These are phyloP conservation scores for Psilopogon haemacephalus DNA, from an alignment of 2,113 vertebrate species.

Conservation along the genomic window DNA sequence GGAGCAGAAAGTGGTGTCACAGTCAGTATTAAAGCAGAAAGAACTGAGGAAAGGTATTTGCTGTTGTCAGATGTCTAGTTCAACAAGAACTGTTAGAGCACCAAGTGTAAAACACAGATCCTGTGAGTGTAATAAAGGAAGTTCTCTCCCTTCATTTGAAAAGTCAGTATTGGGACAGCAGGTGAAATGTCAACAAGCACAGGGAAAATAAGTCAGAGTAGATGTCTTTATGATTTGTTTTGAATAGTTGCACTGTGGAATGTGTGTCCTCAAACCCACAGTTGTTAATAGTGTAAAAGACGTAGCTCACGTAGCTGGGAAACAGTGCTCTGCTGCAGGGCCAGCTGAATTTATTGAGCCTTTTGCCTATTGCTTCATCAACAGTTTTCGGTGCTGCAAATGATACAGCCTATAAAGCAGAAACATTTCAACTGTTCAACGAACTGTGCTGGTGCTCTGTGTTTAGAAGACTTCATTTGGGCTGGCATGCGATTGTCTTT, in stretches of 20 bases:
- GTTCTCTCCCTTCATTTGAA: accelerated
- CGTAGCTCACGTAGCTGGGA: background rate
- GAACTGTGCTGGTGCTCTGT: background rate
- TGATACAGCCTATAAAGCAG: background rate
- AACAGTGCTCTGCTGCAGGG: background rate
- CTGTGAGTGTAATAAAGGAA: background rate
- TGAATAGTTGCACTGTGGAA: background rate
- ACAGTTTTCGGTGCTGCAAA: background rate
- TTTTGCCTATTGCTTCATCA: background rate
- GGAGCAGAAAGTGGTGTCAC: background rate
- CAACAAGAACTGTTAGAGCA: background rate
- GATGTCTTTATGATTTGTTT: background rate
- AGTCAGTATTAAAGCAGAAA: background rate
- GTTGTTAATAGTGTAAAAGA: background rate
- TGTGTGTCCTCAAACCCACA: background rate
- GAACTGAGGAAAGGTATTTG: background rate
- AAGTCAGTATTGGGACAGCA: background rate
- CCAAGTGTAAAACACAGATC: background rate
- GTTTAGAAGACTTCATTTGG: background rate
- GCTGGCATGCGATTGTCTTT: background rate
- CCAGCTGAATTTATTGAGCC: background rate
- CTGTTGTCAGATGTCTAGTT: background rate
- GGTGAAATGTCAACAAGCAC: background rate
- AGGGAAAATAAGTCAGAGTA: background rate
- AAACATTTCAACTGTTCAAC: background rate